A percentile compares a stretch with the other conserved stretches of the same genome.
These are phyloP conservation scores for Tetragonula clypearis DNA, from an alignment of 1,140 invertebrate genomes.

Conservation along the genomic window DNA sequence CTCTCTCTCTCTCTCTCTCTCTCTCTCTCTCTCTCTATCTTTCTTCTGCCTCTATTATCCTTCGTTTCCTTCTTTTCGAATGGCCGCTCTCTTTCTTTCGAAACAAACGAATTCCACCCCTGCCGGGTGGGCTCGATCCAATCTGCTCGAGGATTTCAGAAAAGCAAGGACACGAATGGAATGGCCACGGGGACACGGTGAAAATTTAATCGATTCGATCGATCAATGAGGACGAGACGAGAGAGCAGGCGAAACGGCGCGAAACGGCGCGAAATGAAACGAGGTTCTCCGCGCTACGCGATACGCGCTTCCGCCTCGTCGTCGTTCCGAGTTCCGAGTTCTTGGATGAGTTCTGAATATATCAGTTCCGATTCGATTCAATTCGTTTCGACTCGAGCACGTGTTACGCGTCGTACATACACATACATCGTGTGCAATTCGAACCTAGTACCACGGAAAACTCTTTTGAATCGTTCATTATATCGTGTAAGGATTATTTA, in stretches of 20 bases:
- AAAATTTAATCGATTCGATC: neutral
- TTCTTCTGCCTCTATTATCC: neutral
- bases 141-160: neutral
- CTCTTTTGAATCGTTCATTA: constrained; percentile 50
- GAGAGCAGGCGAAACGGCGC: neutral
- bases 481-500: constrained; percentile 49
- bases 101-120: neutral
- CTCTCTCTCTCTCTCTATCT: neutral
- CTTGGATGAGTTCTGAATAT: neutral
- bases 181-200: neutral
- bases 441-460: constrained; percentile 27
- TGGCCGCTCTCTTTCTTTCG: neutral
- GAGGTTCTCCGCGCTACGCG: neutral
- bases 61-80: neutral
- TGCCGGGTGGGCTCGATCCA: neutral
- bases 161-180: neutral
- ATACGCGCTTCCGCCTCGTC: neutral
- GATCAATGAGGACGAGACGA: neutral
- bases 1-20: neutral
- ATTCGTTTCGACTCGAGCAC: constrained; percentile 9
- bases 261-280: neutral
- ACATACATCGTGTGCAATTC: constrained; percentile 36
- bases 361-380: constrained; percentile 26
- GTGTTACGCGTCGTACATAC: constrained; percentile 29
- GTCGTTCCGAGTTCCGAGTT: constrained; percentile 12